Evolutionary conservation across 1,140 invertebrate genomes (phyloP).

Genomic region (Musca vetustissima): DNA sequence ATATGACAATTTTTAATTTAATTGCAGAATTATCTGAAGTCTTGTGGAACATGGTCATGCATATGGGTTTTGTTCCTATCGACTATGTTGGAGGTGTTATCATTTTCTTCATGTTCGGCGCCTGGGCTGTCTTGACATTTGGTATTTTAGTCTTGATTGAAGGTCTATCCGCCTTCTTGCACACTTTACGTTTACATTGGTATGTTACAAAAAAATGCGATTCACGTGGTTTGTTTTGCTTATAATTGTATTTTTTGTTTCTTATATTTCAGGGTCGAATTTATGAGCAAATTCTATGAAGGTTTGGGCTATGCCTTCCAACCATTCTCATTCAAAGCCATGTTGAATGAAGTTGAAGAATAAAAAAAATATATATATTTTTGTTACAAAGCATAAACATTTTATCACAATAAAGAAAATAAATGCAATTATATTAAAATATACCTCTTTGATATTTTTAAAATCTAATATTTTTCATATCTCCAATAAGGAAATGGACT

Average conservation of each 20-base stretch:
- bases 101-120: slow-evolving; percentile 77
- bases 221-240: slow-evolving; percentile 47
- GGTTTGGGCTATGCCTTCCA: slow-evolving; percentile 87
- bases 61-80: slow-evolving; percentile 32
- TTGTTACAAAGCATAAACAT: not conserved
- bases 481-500: too few relatives aligned
- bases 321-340: slow-evolving; percentile 90
- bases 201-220: slow-evolving; percentile 58
- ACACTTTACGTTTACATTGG: slow-evolving; percentile 98
- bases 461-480: too few relatives aligned
- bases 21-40: slow-evolving; percentile 91
- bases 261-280: slow-evolving; percentile 79
- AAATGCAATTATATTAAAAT: too few relatives aligned
- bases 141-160: slow-evolving; percentile 97
- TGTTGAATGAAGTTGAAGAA: slow-evolving; percentile 61
- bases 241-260: slow-evolving; percentile 57
- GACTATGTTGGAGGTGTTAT: slow-evolving; percentile 44
- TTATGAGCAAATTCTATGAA: slow-evolving; percentile 96
- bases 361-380: not conserved
- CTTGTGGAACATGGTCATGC: slow-evolving; percentile 83
- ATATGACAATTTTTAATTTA: slow-evolving; percentile 8
- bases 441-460: too few relatives aligned
- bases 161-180: slow-evolving; percentile 96
- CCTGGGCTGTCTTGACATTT: slow-evolving; percentile 86
- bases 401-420: too few relatives aligned